Base-by-base conservation (phyloP, 1,140 invertebrate genomes). In the Plectrocnemia conspersa region DNA sequence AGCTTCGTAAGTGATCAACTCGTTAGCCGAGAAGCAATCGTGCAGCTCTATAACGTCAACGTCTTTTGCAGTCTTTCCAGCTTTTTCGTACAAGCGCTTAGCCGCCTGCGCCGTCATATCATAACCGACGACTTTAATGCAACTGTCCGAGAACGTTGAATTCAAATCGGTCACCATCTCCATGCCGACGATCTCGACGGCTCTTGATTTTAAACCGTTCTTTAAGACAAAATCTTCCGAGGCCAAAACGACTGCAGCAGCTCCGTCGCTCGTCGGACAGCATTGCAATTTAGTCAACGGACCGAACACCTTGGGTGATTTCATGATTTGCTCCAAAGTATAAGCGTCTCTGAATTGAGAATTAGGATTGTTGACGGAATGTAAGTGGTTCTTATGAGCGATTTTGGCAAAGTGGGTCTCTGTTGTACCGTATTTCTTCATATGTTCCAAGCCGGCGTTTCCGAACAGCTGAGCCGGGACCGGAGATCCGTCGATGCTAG, bases 21-120 rank as follows among this genome's bases (percentile, higher is more conserved):
- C 97, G 75, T 99, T 99, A 4, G 91, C 85, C 3, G 95, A 95
- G 75, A 99, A 99, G 74, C 97, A 99, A 69, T 99, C 97, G 65
- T 99, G 97, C n/a, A 98, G 77, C 71, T 99, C 97, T n/a, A 99
- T 81, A 0, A 99, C 95, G 75, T 98, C 81, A 2, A 98, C 87
- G 68, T 97, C 88, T 7, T 75, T 75, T 1, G 92, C 87, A 42
- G 73, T 82, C 15, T 85, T 78, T 9, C 82, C 82, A 5, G 90
- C 82, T 66, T 91, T 88, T n/a, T 77, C 66, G 63, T 91, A 98
- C 0, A 92, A 68, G 41, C 82, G 81, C 44, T 89, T 79, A 1
- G 92, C 85, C 25, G 95, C 93, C 40, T 79, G 70, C 67, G 83
- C 85, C 1, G 93, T 94, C 94, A 99, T 97, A 62, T 99, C 97